Conservation (phyloP, 2,888 invertebrate species). For the Eumerus sabulonum region DNA sequence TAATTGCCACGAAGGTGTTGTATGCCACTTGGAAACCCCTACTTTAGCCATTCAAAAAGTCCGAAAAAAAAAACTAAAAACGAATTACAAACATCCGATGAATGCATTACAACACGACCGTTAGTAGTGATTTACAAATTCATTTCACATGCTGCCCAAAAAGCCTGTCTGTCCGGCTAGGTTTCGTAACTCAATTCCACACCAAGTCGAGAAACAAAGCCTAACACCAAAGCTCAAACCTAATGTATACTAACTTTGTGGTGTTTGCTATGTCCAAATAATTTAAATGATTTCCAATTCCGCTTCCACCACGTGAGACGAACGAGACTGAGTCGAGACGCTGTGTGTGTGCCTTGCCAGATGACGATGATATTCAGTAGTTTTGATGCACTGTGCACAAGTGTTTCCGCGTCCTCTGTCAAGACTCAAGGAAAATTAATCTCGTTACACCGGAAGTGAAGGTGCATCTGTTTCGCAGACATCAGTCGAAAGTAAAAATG, state of each 20-base stretch:
- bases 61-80: constrained; percentile 22
- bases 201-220: constrained; percentile 3
- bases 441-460: neutral
- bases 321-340: neutral
- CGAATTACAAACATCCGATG: constrained; percentile 43
- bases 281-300: constrained; percentile 43
- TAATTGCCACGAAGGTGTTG: constrained; percentile 31
- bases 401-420: neutral
- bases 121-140: constrained; percentile 28
- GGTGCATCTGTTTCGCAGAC: neutral
- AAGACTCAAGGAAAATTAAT: neutral
- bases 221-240: constrained; percentile 23
- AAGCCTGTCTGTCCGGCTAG: constrained; percentile 7
- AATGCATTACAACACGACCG: constrained; percentile 42
- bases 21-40: constrained; percentile 33
- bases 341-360: neutral
- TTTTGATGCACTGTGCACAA: too few species aligned
- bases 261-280: constrained; percentile 51
- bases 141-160: constrained; percentile 28
- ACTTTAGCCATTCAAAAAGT: too few species aligned
- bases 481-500: neutral
- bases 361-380: neutral
- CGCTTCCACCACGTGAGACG: too few species aligned
- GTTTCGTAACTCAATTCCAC: constrained; percentile 39
- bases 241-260: constrained; percentile 44